These are phyloP conservation scores for Barnardius zonarius DNA, from an alignment of 2,113 vertebrate species.

Conservation along the genomic window DNA sequence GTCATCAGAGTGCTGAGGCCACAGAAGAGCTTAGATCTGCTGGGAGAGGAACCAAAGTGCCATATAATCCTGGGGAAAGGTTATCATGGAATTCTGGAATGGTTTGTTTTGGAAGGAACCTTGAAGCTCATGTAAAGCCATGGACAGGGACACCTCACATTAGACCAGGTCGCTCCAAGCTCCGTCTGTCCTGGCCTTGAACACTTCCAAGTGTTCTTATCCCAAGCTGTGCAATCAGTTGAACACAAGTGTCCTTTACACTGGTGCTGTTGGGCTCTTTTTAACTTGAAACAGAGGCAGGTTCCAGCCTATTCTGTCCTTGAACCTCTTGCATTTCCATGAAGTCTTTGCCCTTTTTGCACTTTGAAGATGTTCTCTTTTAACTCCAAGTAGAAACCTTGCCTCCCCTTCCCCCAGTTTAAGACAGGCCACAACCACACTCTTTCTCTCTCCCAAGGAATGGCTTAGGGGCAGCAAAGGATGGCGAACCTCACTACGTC, in stretches of 20 bases:
- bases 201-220: neutral
- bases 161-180: neutral
- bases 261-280: neutral
- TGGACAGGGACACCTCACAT: neutral
- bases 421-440: neutral
- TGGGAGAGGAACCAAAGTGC: neutral
- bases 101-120: neutral
- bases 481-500: conserved; percentile 91
- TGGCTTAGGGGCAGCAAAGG: conserved; percentile 84
- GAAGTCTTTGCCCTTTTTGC: neutral
- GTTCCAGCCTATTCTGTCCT: neutral
- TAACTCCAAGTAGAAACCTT: neutral
- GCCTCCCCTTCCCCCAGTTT: fast-evolving
- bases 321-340: neutral
- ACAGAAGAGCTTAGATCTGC: neutral
- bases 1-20: neutral
- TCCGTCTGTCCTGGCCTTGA: neutral
- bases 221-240: neutral
- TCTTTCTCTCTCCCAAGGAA: conserved; percentile 18
- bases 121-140: neutral
- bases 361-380: neutral
- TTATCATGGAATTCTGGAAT: neutral
- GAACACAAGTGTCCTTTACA: fast-evolving
- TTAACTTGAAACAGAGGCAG: neutral
- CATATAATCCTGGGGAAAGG: neutral